Base-by-base conservation (phyloP, 2,888 invertebrate genomes). In the Tetanocera ferruginea region DNA sequence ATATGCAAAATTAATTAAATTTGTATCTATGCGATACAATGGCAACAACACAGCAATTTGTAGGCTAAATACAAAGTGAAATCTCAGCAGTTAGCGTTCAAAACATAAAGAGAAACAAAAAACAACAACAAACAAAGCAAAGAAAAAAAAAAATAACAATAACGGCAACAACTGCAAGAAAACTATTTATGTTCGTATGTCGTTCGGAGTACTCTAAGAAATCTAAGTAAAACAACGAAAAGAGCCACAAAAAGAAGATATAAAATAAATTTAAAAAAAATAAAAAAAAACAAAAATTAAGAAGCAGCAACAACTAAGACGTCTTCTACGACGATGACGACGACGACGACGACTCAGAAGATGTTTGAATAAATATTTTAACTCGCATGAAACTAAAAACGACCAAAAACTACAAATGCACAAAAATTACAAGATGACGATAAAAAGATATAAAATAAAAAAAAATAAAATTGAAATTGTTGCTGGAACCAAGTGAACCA, bases 11-110 rank as follows among this genome's bases (percentile, higher is more conserved):
- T 23, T 19, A 23, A 55, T 9, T 9, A 19, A 23, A 55, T 19
- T 55, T 55, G 55, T 55, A 55, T 55, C 55, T 55, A 19, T 55
- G 55, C 55, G 55, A 19, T 55, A 55, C 55, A 31, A 62, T 62
- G 28, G 25, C 31, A 28, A 25, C 31, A 28, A 28, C 25, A 31
- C 25, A 31, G 62, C 31, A 62, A 62, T 62, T 62, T 62, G 62
- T 55, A 55, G 55, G 55, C 55, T 55, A 55, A 55, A 37, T n/a
- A 62, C 34, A 64, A 64, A 34, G 64, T 64, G 64, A 64, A 64
- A 64, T 64, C 64, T 64, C 34, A 64, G 34, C 28, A 34, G 37
- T 6, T n/a, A 64, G 28, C 34, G 64, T 64, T 6, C 17, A 64
- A 28, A n/a, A 37, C 31, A 34, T 34, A 64, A 34, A 64, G 37